Percentiles rank a stretch among this genome's conserved stretches.
These are phyloP conservation scores for Halcyon leucocephala DNA, from an alignment of 2,797 vertebrate species.

Conservation along the genomic window DNA sequence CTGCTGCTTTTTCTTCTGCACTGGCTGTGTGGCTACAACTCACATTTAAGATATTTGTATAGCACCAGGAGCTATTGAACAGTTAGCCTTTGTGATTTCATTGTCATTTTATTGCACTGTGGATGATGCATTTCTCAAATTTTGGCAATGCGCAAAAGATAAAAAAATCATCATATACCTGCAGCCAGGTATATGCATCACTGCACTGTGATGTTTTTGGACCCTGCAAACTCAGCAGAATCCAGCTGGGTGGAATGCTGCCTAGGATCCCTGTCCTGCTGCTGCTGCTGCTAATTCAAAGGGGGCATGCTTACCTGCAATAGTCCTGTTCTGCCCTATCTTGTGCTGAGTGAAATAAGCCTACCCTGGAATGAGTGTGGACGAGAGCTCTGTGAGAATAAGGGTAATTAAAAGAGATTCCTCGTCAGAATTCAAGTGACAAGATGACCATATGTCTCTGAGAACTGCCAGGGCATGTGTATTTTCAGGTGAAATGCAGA, in stretches of 20 bases:
- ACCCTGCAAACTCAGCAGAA: background rate
- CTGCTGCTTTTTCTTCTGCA: background rate
- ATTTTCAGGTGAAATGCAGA: background rate
- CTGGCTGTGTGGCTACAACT: background rate
- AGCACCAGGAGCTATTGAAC: background rate
- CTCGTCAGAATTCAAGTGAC: background rate
- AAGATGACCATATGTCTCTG: background rate
- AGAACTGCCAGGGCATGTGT: background rate
- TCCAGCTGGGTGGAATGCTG: background rate
- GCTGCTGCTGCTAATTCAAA: background rate
- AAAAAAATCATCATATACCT: background rate
- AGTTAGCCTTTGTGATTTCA: background rate
- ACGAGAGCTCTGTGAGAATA: background rate
- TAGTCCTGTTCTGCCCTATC: background rate
- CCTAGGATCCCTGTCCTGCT: background rate
- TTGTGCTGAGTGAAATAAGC: background rate
- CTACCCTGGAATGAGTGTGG: background rate
- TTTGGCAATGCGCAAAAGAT: background rate
- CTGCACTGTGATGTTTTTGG: background rate
- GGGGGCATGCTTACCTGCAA: background rate
- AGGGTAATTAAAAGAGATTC: background rate
- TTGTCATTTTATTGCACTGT: background rate
- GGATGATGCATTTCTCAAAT: background rate
- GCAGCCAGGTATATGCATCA: background rate
- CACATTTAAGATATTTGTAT: background rate